phyloP scores from a whole-genome alignment of 2,888 invertebrate species.

The Drosophila subquinaria region DNA sequence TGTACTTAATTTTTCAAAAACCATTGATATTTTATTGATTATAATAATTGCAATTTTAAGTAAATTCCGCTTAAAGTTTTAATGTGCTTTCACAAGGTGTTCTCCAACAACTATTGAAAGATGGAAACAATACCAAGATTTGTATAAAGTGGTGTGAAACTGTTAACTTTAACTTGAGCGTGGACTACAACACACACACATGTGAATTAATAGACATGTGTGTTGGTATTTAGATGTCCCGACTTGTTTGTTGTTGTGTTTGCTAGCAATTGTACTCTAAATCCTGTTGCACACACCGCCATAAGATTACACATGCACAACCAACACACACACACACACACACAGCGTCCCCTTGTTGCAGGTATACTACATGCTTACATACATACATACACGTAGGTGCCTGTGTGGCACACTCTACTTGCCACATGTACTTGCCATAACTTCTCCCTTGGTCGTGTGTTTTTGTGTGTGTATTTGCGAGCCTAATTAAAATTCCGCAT shows the following conservation, averaged over 20 bases:
- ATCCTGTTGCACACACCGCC: constrained; percentile 49
- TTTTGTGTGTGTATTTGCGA: constrained; percentile 39
- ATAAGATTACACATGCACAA: constrained; percentile 3
- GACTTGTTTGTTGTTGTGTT: constrained; percentile 13
- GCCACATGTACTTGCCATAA: constrained; percentile 13
- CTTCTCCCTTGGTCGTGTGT: constrained; percentile 11
- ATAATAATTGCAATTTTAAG: no score
- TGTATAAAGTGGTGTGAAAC: not conserved
- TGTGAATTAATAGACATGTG: not conserved
- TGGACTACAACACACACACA: not conserved
- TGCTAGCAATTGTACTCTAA: constrained; percentile 39
- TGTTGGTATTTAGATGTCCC: not conserved
- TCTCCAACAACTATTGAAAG: not conserved
- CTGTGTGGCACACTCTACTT: not conserved
- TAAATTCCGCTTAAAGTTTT: no score
- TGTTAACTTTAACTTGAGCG: not conserved
- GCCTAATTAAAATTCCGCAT: constrained; percentile 80
- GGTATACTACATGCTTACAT: not conserved
- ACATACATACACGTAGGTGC: not conserved
- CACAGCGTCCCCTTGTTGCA: constrained; percentile 4
- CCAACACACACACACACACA: not conserved
- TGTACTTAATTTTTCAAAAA: no score
- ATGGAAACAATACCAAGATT: not conserved
- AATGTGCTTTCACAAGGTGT: no score
- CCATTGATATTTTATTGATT: no score